Evolutionary conservation across 2,113 vertebrate genomes (phyloP), one percentile per base, ranked within the genome.

Genomic region (Xiphias gladius): DNA sequence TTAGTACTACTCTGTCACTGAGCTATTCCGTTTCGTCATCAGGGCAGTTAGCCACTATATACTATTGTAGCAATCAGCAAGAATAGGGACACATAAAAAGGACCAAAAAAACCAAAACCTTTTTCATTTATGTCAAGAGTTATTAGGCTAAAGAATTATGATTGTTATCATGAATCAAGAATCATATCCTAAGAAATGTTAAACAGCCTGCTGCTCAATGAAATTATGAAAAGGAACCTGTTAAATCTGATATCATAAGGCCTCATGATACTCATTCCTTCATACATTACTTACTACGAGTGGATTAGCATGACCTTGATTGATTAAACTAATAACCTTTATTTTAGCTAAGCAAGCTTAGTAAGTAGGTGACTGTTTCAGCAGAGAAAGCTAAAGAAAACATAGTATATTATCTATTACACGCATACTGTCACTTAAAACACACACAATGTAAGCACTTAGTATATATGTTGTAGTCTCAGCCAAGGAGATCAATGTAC

Each of bases 301-400:
- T 28, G 46, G 26, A 62, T 48, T 8, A 68, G n/a, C 30, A 57
- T 46, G 41, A 46, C 28, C 55, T 61, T 59, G 32, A 71, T 22
- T 80, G 48, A 69, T 46, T 67, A 61, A 46, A 69, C 19, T 41
- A 70, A 75, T 65, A 59, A 43, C 48, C 39, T 59, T 76, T 6
- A 50, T 71, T 80, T 80, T 22, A 22, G 7, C 48, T 50, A 7
- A 6, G 7, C 20, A 50, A 19, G 57, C 59, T 67, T 22, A 12
- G 69, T 37, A n/a, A 30, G 54, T 3, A 32, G 13, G 30, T 30
- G 12, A 39, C 9, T 14, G 37, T 19, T 58, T 48, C 16, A 30
- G 55, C 65, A 50, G 30, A 67, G 30, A 64, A 22, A 39, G 37
- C 2, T 2, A n/a, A 61, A 19, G 26, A 9, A 30, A 26, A 28